Evolutionary conservation across 53 echinoderm and acorn worm genomes (phyloP), one percentile per base, ranked within the genome.

Genomic region (Temnopleurus reevesii): DNA sequence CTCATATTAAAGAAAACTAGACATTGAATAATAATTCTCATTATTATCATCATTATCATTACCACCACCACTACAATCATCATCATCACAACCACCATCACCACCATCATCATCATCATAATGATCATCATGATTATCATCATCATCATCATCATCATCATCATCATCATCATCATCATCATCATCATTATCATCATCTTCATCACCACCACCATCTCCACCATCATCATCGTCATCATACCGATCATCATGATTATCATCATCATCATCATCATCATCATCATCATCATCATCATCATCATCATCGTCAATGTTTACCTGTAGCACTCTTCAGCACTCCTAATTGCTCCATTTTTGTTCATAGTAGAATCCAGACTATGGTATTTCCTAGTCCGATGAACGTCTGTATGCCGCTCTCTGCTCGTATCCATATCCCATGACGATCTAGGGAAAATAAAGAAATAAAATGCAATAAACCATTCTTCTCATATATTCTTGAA

Each of bases 301-400:
- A 76, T 65, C 66, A 65, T 56, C 49, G 24, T 23, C 2, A 21
- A 5, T 1, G 28, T 55, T 83, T 49, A 98, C 99, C 92, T 92
- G 77, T 90, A 93, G 77, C 95, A 95, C 25, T 94, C 94, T 43
- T 90, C 95, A 8, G 93, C 93, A 86, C 88, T 94, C n/a, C 90
- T 84, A 29, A 96, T 92, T 9, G 84, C 61, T 1, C 91, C 94
- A 46, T 93, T 66, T 45, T 81, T 92, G 76, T 99, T 94, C 80
- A 95, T 94, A 54, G 99, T 89, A 0, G 99, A 99, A 77, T 99
- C 99, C 28, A 94, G 65, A 36, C 99, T 99, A 43, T 93, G 93
- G 29, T 89, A 97, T 36, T 96, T 94, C 77, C 94, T 87, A 4
- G 93, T 90, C 24, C 90, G 81, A 4, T 91, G 89, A 3, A 49